A percentile compares a stretch with the other conserved stretches of the same genome.
phyloP scores from a whole-genome alignment of 2,797 vertebrate species.

The Protosalanx chinensis region DNA sequence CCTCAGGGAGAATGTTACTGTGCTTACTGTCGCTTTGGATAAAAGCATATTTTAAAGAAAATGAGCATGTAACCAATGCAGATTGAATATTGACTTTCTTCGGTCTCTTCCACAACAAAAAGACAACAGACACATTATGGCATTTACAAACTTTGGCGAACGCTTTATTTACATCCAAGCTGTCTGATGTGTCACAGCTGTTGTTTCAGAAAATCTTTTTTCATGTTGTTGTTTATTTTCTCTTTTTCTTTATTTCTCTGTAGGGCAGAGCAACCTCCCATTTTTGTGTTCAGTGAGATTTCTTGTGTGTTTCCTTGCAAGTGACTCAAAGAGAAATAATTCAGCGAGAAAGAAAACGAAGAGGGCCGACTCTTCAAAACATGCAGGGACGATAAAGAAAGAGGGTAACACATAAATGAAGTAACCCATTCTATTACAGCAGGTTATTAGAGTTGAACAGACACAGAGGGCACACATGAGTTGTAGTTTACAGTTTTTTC shows the following conservation, averaged over 20 bases:
- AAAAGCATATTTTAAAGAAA: too few species aligned
- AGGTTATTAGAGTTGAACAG: constrained; percentile 20
- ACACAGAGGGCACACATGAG: constrained; percentile 36
- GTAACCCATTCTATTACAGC: constrained; percentile 40
- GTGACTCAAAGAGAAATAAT: constrained; percentile 48
- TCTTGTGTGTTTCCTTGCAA: constrained; percentile 37
- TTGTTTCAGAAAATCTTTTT: constrained; percentile 54
- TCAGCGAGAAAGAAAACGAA: constrained; percentile 52
- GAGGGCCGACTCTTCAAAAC: constrained; percentile 50
- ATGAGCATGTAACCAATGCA: background rate
- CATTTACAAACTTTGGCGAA: constrained; percentile 84
- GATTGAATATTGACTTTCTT: background rate
- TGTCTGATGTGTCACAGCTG: constrained; percentile 69
- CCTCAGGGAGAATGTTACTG: too few species aligned
- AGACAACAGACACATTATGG: constrained; percentile 52
- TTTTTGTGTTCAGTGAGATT: constrained; percentile 48
- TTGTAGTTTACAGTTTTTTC: constrained; percentile 49
- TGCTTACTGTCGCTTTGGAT: too few species aligned
- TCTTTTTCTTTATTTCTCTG: constrained; percentile 12
- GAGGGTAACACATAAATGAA: constrained; percentile 17
- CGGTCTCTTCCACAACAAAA: constrained; percentile 6
- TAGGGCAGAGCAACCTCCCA: constrained; percentile 43
- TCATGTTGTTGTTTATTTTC: constrained; percentile 18
- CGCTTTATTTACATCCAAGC: constrained; percentile 83
- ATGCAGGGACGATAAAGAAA: constrained; percentile 54